Conservation (phyloP, 2,113 vertebrate genomes). For the Carassius gibelio region DNA sequence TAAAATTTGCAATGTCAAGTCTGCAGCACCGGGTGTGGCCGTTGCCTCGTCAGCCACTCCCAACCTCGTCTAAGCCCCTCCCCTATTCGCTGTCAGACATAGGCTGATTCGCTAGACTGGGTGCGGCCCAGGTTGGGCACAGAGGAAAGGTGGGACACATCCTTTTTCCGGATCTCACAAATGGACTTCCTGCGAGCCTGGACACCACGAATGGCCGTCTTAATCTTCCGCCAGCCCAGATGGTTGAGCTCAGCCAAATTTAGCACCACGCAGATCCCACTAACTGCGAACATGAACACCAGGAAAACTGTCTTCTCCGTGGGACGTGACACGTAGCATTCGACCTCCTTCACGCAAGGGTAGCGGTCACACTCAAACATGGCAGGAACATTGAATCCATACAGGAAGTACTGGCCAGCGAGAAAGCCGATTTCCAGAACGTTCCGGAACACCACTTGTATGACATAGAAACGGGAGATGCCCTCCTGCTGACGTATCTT, state of each 20-base stretch:
- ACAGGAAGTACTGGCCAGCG: conserved; percentile 87
- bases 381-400: conserved; percentile 86
- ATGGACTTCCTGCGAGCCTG: conserved; percentile 82
- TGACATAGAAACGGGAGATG: conserved; percentile 88
- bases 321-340: conserved; percentile 88
- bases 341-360: conserved; percentile 87
- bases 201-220: conserved; percentile 80
- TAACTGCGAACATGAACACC: conserved; percentile 91
- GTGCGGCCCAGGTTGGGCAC: conserved; percentile 82
- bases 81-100: conserved; percentile 80
- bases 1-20: conserved; percentile 51
- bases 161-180: conserved; percentile 81
- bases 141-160: conserved; percentile 78
- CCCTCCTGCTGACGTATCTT: conserved; percentile 81
- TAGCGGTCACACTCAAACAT: conserved; percentile 87
- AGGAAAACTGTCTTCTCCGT: conserved; percentile 89
- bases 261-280: conserved; percentile 86
- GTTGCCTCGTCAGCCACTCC: conserved; percentile 60
- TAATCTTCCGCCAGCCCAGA: conserved; percentile 88
- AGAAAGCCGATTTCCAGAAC: conserved; percentile 85
- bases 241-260: conserved; percentile 92
- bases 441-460: conserved; percentile 89
- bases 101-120: conserved; percentile 87
- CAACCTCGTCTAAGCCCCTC: conserved; percentile 61
- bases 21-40: conserved; percentile 65